These are phyloP conservation scores for Hydrolagus affinis DNA, from an alignment of 2,113 vertebrate genomes.

Conservation along the genomic window DNA sequence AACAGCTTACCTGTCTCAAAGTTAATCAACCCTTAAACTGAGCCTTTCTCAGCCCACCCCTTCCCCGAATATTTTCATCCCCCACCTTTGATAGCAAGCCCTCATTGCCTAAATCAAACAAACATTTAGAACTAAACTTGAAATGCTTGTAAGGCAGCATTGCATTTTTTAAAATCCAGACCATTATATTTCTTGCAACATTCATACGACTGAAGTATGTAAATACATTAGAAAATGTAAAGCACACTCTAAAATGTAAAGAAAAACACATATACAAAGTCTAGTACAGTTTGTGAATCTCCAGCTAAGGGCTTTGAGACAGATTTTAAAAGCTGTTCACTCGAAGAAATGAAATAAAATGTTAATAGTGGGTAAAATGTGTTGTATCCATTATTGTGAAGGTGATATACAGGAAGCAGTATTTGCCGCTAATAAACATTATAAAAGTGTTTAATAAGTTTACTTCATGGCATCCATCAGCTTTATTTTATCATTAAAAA, in stretches of 20 bases:
- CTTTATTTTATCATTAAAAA: conserved; percentile 15
- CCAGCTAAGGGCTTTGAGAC: conserved; percentile 54
- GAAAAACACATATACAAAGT: conserved; percentile 36
- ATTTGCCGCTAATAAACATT: background rate
- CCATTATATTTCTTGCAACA: conserved; percentile 5
- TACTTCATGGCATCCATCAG: conserved; percentile 7
- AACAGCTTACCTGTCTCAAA: too few relatives aligned
- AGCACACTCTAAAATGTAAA: conserved; percentile 29
- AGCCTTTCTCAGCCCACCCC: too few relatives aligned
- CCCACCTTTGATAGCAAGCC: too few relatives aligned
- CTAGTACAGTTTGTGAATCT: conserved; percentile 43
- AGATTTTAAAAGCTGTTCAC: conserved; percentile 50
- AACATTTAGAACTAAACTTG: conserved; percentile 7
- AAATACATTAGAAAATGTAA: conserved; percentile 34
- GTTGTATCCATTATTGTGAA: conserved; percentile 22
- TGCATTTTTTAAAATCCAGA: background rate
- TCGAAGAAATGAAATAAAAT: conserved; percentile 60
- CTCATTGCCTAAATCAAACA: too few relatives aligned
- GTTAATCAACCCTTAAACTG: too few relatives aligned
- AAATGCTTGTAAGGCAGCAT: conserved; percentile 13
- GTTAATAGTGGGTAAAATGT: conserved; percentile 29
- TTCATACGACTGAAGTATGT: conserved; percentile 29
- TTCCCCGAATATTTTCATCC: too few relatives aligned
- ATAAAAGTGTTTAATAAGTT: background rate
- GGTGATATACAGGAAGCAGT: background rate